phyloP scores from a whole-genome alignment of 2,888 invertebrate species.

The Aporophyla lueneburgensis region DNA sequence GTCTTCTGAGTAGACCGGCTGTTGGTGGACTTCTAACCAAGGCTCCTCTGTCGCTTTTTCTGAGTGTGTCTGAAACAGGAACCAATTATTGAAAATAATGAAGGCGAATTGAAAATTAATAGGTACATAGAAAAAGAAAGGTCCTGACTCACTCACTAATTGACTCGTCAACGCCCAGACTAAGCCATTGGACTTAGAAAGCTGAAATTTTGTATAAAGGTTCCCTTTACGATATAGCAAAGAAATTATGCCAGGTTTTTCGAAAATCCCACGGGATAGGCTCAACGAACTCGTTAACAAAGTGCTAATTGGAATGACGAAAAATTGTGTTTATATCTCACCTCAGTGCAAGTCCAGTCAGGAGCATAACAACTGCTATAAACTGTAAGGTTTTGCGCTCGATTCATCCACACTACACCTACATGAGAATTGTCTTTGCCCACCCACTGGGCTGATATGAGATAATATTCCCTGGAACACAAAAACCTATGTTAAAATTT shows the following conservation, averaged over 20 bases:
- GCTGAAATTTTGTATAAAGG: neutral
- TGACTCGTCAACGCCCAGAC: neutral
- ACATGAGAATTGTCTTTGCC: conserved; percentile 94
- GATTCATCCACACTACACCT: conserved; percentile 97
- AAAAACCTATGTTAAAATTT: conserved; percentile 14
- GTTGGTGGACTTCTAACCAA: conserved; percentile 96
- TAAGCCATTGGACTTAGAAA: neutral
- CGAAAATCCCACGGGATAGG: neutral
- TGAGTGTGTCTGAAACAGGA: conserved; percentile 92
- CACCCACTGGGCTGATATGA: conserved; percentile 98
- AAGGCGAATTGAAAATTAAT: neutral
- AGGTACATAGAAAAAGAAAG: neutral
- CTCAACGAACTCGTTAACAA: neutral
- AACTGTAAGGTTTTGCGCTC: conserved; percentile 97
- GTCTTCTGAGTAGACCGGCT: conserved; percentile 96
- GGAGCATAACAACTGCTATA: conserved; percentile 96
- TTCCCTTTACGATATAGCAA: too few relatives aligned
- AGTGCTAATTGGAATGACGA: neutral
- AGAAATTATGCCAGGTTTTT: neutral
- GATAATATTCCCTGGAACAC: conserved; percentile 95
- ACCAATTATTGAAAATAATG: neutral
- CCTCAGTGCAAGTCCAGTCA: conserved; percentile 96
- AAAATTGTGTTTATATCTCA: conserved; percentile 74
- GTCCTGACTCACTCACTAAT: neutral
- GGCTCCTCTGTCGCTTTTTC: conserved; percentile 96